Evolutionary conservation across 2,797 vertebrate genomes (phyloP), one percentile per base, ranked within the genome.

Genomic region (Artibeus lituratus): DNA sequence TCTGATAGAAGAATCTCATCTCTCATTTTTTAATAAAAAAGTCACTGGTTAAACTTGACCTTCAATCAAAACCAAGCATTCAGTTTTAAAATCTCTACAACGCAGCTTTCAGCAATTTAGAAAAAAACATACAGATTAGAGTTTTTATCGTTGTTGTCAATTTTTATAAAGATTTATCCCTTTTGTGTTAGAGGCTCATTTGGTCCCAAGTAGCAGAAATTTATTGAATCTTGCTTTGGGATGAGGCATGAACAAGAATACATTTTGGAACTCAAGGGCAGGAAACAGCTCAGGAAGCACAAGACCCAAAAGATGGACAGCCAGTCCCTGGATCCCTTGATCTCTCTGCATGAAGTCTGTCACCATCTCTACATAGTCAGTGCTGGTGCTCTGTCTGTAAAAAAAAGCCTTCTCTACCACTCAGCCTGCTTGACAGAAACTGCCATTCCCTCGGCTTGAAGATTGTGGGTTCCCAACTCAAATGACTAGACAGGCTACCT

Each of bases 21-120:
- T 86, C 55, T 97, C 44, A 47, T 18, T 35, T 62, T 72, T 62
- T 65, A 24, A 24, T 57, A 22, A 65, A 83, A 55, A 85, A 96
- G 12, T 39, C 55, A 72, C 57, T n/a, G 32, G 70, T 86, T 91
- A 74, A 90, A 88, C 7, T 29, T 53, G 22, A 18, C 35, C 74
- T 96, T 84, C 29, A 69, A 57, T 51, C 29, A 73, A 96, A 95
- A 55, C n/a, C 87, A 78, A 93, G 76, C 78, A 10, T 89, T 91
- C 26, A 80, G 29, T 92, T 85, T 55, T 55, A 70, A 95, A 92
- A 69, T 78, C 19, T 90, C 35, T 88, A 72, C 42, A 37, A 87
- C 19, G 39, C 37, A 80, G 12, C 15, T 87, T 90, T 72, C 42
- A 77, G 19, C 37, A 93, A 84, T 42, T 91, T 87, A 35, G 19